phyloP scores from a whole-genome alignment of 2,888 invertebrate species.

The Rugalucina vietnamica region DNA sequence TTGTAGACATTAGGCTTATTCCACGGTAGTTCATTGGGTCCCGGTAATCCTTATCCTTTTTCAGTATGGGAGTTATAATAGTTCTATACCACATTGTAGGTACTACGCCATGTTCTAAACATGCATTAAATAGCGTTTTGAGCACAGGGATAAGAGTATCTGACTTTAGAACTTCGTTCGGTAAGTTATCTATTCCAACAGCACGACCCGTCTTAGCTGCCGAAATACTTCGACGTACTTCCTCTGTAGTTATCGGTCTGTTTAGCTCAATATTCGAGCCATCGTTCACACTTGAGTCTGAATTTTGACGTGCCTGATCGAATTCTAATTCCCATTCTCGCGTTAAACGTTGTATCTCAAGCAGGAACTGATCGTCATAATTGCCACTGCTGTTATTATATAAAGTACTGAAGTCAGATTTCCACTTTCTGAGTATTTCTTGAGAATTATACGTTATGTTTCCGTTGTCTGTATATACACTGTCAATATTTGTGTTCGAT shows the following conservation, averaged over 20 bases:
- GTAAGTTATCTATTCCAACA: conserved; percentile 19
- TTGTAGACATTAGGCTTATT: conserved; percentile 18
- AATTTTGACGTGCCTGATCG: background rate
- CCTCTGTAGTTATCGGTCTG: background rate
- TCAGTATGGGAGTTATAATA: conserved; percentile 28
- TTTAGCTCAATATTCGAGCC: background rate
- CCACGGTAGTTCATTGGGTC: conserved; percentile 14
- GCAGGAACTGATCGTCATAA: conserved; percentile 6
- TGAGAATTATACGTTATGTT: background rate
- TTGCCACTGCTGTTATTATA: background rate
- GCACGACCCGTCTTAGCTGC: background rate
- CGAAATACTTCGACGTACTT: background rate
- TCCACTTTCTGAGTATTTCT: conserved; percentile 1
- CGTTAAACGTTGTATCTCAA: conserved; percentile 1
- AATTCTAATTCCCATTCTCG: background rate
- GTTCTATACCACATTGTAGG: conserved; percentile 24
- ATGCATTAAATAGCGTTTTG: background rate
- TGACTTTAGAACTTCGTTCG: conserved; percentile 9
- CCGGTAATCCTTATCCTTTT: conserved; percentile 25
- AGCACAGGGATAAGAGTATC: conserved; percentile 5
- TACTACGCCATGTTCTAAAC: conserved; percentile 11
- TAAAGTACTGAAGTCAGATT: background rate
- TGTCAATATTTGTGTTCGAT: background rate
- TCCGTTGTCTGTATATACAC: conserved; percentile 9
- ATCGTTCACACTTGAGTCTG: background rate